These are phyloP conservation scores for Cynocephalus volans DNA, from an alignment of 2,113 vertebrate genomes.

Conservation along the genomic window DNA sequence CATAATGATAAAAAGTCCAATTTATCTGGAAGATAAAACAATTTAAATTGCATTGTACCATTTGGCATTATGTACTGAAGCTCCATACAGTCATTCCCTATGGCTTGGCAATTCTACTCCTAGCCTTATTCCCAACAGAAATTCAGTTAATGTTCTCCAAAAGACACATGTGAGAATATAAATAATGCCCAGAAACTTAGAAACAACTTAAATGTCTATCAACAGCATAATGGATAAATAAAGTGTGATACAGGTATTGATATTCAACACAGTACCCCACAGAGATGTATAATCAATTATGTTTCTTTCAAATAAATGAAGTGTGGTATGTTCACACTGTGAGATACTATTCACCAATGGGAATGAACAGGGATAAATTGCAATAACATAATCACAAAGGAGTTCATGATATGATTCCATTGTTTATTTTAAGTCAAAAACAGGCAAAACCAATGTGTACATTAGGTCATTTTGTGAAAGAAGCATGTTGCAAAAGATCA, in stretches of 20 bases:
- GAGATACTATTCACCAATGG: not conserved
- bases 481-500: conserved; percentile 38
- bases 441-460: too few relatives aligned
- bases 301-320: not conserved
- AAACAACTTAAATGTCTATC: not conserved
- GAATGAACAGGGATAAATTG: not conserved
- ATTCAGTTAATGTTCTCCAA: not conserved
- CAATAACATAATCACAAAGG: not conserved
- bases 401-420: not conserved
- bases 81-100: not conserved
- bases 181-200: not conserved
- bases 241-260: not conserved
- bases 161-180: not conserved
- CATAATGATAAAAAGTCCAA: not conserved
- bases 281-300: too few relatives aligned
- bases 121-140: not conserved
- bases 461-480: conserved; percentile 2
- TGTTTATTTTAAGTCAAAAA: not conserved
- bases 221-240: not conserved
- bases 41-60: not conserved
- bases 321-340: not conserved
- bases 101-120: not conserved
- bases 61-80: not conserved
- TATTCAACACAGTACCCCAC: too few relatives aligned
- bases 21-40: not conserved